Base-by-base conservation (phyloP, 2,797 vertebrate genomes). In the Acridotheres tristis region DNA sequence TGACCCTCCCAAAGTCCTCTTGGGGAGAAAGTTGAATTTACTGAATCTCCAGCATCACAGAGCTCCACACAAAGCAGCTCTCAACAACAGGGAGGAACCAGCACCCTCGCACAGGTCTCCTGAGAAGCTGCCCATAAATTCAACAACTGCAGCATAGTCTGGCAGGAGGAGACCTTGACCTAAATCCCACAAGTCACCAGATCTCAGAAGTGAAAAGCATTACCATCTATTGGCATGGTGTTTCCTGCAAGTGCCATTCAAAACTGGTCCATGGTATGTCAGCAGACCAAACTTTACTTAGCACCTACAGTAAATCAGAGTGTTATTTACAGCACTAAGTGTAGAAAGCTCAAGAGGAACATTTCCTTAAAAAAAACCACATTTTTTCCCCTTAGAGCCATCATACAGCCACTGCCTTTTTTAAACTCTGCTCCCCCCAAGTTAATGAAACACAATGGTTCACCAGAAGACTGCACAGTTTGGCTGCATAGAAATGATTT, bases 21-120 rank as follows among this genome's bases (percentile, higher is more conserved):
- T 26, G 45, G 26, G 26, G 66, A 74, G 45, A 30, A 76, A 67
- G 59, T 1, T 45, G 23, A 72, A 80, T 40, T 62, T 77, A 25
- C 7, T 32, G n/a, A 48, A 57, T 45, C 19, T 65, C 50, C 48
- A 71, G n/a, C 3, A 0, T 18, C 1, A 3, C 59, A 32, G 48
- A 55, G 15, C n/a, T 38, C 40, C 38, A 69, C 29, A 51, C 34
- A 88, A 65, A 76, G 23, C 58, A 67, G 11, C 32, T 90, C 62
- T 55, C 45, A 45, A n/a, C 77, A 74, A 27, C 4, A 38, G 47
- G 34, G 13, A 71, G 68, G 32, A 74, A 66, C 48, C 34, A 67
- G 34, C 19, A 59, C 22, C 45, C 57, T 36, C 38, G 16, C 16
- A 14, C 11, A 71, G 18, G 25, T 57, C 5, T 9, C 27, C 29